These are phyloP conservation scores for Ammodytes marinus DNA, from an alignment of 2,113 vertebrate species.

Conservation along the genomic window DNA sequence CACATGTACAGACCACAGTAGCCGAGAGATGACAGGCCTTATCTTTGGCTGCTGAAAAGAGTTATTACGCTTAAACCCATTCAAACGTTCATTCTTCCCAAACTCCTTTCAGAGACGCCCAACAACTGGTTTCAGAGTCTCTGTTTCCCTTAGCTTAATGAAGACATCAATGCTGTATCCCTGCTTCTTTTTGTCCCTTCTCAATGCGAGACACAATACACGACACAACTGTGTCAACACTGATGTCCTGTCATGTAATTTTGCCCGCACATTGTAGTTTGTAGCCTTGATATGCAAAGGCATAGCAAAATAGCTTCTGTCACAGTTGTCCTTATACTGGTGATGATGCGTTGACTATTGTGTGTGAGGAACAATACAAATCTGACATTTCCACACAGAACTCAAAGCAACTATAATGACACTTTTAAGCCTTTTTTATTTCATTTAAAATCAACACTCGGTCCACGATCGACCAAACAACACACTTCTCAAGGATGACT, in stretches of 20 bases:
- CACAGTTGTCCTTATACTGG: neutral
- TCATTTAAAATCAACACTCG: neutral
- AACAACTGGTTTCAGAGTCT: neutral
- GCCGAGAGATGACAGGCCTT: constrained; percentile 28
- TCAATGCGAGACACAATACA: neutral
- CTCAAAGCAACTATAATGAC: neutral
- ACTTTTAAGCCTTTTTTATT: neutral
- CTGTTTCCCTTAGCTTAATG: neutral
- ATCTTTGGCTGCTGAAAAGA: constrained; percentile 42
- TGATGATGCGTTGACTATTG: neutral
- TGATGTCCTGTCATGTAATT: neutral
- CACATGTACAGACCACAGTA: constrained; percentile 17
- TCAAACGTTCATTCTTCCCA: neutral
- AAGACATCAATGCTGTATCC: neutral
- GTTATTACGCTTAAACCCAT: constrained; percentile 28
- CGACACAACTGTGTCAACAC: neutral
- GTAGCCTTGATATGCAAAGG: neutral
- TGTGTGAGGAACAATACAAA: neutral
- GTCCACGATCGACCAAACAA: neutral
- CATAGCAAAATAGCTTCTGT: neutral
- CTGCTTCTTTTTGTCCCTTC: neutral
- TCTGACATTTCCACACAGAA: neutral
- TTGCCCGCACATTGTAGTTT: neutral
- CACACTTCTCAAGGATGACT: neutral
- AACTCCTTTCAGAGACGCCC: neutral